These are phyloP conservation scores for Rhinoderma darwinii DNA, from an alignment of 2,113 vertebrate genomes.

Conservation along the genomic window DNA sequence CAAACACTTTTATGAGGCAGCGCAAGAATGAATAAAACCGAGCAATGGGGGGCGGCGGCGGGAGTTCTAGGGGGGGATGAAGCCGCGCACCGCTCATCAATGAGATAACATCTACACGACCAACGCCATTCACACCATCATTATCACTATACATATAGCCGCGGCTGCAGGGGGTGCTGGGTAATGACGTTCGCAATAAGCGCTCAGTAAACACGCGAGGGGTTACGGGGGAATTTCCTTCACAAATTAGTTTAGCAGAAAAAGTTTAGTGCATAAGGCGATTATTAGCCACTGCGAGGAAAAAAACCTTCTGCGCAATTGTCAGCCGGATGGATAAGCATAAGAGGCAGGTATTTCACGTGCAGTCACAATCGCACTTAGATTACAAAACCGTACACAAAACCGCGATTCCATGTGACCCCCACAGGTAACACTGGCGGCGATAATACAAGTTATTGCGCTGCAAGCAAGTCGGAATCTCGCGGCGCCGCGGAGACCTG, in stretches of 20 bases:
- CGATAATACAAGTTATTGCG: no score
- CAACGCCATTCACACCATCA: not conserved
- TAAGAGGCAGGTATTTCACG: no score
- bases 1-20: conserved; percentile 22
- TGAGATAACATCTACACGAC: not conserved
- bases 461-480: no score
- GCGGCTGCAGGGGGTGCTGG: not conserved
- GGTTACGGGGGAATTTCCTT: not conserved
- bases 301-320: not conserved
- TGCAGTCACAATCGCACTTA: no score
- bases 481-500: no score
- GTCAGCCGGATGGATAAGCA: no score
- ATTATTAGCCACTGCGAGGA: not conserved
- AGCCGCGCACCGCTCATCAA: not conserved
- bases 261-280: not conserved
- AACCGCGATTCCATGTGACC: no score
- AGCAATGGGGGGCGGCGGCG: not conserved
- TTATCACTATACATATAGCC: not conserved
- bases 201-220: not conserved
- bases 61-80: not conserved
- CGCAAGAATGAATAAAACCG: conserved; percentile 4
- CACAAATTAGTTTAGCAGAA: not conserved
- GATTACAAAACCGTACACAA: no score
- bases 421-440: no score
- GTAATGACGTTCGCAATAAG: not conserved